Evolutionary conservation across 1,140 invertebrate species (phyloP), one percentile per base, ranked within the genome.

Genomic region (Limonius californicus): DNA sequence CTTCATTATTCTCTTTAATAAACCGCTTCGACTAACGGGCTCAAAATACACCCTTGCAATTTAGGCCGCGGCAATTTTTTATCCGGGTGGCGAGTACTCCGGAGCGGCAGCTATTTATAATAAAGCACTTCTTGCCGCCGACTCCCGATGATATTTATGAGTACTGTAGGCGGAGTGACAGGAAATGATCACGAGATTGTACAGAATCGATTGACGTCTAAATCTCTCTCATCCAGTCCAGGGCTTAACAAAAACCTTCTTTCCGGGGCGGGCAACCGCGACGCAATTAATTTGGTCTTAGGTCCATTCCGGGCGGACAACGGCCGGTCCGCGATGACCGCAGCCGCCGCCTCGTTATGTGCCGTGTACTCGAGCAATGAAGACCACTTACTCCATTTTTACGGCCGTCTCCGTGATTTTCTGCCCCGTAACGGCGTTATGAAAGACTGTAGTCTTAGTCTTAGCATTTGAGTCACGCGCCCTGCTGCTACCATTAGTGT

Each of bases 251-350:
- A 66, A 68, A 68, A 68, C 67, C 61, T 54, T 63, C 61, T 66
- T 64, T 66, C 62, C 50, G 59, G 67, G 64, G 67, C 63, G 67
- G 67, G 61, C 55, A 35, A 66, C 67, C 67, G 61, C 64, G 58
- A 63, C 53, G 67, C 67, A 68, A 68, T 68, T 68, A 68, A 68
- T 68, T 68, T 68, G 61, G 67, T 63, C 67, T 68, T 68, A 68
- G 67, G 67, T 68, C 64, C 61, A 62, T 66, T 68, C 64, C 53
- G 61, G 64, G 56, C 21, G 54, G 56, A 58, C 61, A 63, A 60
- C 54, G 63, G 63, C 55, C 54, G 7, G 43, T 45, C 39, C 53
- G 50, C 54, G 27, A 43, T 42, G 43, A 55, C 57, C 57, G 16
- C 55, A 54, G 54, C 23, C 54, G 11, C 54, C 53, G 53, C 30